phyloP scores from a whole-genome alignment of 2,888 invertebrate genomes.

The Hirtodrosophila histrioides region DNA sequence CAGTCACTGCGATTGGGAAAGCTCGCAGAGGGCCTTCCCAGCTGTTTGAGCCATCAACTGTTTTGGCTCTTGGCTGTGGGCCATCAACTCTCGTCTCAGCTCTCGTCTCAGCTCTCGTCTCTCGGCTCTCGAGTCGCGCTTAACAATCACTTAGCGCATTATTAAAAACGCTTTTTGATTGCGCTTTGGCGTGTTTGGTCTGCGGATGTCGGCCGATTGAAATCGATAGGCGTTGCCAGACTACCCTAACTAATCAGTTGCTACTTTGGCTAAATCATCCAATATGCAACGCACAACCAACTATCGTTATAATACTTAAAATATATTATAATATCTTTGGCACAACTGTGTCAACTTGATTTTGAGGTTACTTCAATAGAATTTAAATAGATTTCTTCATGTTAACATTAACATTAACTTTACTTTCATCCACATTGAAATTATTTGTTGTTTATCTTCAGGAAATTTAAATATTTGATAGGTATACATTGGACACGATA shows the following conservation, averaged over 20 bases:
- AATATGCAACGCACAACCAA: conserved; percentile 1
- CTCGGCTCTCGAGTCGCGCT: conserved; percentile 46
- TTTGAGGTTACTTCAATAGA: too few relatives aligned
- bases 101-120: conserved; percentile 13
- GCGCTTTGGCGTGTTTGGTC: conserved; percentile 74
- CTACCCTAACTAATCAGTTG: conserved; percentile 7
- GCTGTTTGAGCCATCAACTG: conserved; percentile 27
- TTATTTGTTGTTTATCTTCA: too few relatives aligned
- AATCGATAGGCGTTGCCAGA: conserved; percentile 70
- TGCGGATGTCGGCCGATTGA: conserved; percentile 46
- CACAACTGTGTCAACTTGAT: too few relatives aligned
- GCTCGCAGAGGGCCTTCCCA: conserved; percentile 28
- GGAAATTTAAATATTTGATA: too few relatives aligned
- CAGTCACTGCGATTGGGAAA: conserved; percentile 58
- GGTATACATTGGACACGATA: too few relatives aligned
- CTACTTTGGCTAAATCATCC: background rate
- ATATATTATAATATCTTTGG: too few relatives aligned
- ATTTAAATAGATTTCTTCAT: too few relatives aligned
- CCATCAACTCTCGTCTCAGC: conserved; percentile 9
- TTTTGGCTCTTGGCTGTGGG: conserved; percentile 3
- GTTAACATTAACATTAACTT: too few relatives aligned
- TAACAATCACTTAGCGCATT: conserved; percentile 80
- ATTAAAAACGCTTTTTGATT: conserved; percentile 80
- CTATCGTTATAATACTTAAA: too few relatives aligned
- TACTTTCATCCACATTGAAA: too few relatives aligned